Conservation (phyloP, 2,113 vertebrate species). For the Hucho hucho region DNA sequence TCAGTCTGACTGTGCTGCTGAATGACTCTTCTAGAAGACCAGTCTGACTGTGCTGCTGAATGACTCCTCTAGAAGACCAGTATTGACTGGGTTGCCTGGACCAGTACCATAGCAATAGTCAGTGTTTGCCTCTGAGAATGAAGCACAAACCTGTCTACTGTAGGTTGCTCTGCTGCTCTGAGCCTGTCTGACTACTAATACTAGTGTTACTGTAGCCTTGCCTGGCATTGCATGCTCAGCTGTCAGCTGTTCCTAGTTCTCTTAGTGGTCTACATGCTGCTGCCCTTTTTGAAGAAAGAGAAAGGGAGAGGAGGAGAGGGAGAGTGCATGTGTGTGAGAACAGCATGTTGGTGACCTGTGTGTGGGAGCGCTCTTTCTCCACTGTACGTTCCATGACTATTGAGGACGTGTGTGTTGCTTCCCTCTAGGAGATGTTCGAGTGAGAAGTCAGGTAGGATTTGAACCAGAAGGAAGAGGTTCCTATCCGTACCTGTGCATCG, state of each 20-base stretch:
- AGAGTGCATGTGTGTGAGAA: not conserved
- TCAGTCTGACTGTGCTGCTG: not conserved
- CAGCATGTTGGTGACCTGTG: not conserved
- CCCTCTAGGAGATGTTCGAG: slow-evolving; percentile 99
- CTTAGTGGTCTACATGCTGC: not conserved
- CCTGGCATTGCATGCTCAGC: slow-evolving; percentile 80
- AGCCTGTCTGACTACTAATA: too few relatives aligned
- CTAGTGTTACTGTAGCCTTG: slow-evolving; percentile 37
- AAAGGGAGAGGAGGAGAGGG: too few relatives aligned
- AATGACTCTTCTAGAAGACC: not conserved
- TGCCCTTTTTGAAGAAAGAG: not conserved
- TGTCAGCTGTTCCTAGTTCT: slow-evolving; percentile 24
- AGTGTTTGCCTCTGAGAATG: too few relatives aligned
- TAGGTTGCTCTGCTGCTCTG: too few relatives aligned
- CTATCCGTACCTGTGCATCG: slow-evolving; percentile 95
- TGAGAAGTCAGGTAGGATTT: slow-evolving; percentile 98
- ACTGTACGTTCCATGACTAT: slow-evolving; percentile 55
- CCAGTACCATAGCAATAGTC: not conserved
- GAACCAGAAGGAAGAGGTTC: slow-evolving; percentile 97
- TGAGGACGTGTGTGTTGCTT: slow-evolving; percentile 74
- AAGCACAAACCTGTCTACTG: too few relatives aligned
- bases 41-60: not conserved
- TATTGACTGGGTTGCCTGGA: not conserved
- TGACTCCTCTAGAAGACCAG: not conserved
- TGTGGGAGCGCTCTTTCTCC: not conserved